These are phyloP conservation scores for Helicoverpa assulta DNA, from an alignment of 2,888 invertebrate species.

Conservation along the genomic window DNA sequence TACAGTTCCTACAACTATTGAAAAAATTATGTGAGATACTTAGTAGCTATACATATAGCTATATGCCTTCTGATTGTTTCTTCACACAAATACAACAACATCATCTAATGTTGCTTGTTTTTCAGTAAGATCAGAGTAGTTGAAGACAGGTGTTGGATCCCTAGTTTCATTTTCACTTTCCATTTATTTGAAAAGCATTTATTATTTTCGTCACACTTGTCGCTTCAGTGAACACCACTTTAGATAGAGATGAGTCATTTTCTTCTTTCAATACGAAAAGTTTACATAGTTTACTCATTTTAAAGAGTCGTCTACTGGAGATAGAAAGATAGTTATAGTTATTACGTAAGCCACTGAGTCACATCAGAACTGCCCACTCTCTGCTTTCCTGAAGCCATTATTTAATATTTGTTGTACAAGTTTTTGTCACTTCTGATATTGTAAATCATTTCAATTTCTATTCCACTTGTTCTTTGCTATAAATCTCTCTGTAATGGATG, in stretches of 20 bases:
- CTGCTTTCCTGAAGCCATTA: conserved; percentile 28
- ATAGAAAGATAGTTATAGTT: conserved; percentile 1
- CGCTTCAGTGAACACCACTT: no score
- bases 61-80: no score
- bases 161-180: no score
- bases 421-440: conserved; percentile 29
- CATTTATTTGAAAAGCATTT: no score
- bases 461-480: conserved; percentile 8
- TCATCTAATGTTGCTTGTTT: no score
- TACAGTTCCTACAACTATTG: no score
- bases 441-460: conserved; percentile 36
- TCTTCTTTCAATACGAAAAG: background rate
- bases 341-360: conserved; percentile 31
- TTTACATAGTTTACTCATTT: background rate
- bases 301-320: background rate
- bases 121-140: no score
- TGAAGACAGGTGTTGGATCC: no score
- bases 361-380: conserved; percentile 19
- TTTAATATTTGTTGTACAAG: conserved; percentile 24
- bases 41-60: no score
- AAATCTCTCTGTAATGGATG: conserved; percentile 26
- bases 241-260: background rate
- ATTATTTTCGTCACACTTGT: no score
- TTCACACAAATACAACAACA: no score
- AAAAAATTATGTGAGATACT: no score